Evolutionary conservation across 2,888 invertebrate species (phyloP).

Genomic region (Drosophila dives): DNA sequence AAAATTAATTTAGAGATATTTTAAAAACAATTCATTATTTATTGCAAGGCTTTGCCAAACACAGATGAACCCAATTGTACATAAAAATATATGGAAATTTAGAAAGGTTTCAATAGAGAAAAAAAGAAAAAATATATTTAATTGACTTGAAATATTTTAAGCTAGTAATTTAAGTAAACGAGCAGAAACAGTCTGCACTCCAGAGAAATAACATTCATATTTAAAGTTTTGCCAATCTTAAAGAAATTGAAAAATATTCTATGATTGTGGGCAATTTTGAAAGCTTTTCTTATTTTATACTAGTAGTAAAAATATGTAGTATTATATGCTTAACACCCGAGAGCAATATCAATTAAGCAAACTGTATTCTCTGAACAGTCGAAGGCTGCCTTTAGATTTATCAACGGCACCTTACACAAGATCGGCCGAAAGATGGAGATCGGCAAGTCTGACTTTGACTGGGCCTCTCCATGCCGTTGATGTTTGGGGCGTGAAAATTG

Average conservation of each 20-base stretch:
- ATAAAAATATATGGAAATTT: neutral
- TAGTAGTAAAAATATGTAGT: neutral
- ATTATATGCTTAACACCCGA: constrained; percentile 49
- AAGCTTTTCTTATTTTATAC: neutral
- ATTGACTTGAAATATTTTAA: neutral
- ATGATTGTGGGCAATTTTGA: neutral
- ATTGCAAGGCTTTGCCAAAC: neutral
- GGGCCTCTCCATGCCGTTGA: constrained; percentile 39
- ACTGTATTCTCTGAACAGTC: constrained; percentile 35
- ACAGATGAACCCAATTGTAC: neutral
- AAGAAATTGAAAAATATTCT: neutral
- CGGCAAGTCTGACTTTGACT: constrained; percentile 10
- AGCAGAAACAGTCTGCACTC: neutral
- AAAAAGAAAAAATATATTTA: no score
- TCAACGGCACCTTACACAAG: constrained; percentile 60
- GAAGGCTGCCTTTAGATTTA: constrained; percentile 40
- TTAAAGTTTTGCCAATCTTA: neutral
- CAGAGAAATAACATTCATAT: neutral
- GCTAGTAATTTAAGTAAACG: neutral
- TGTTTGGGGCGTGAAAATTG: constrained; percentile 78
- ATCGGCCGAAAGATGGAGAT: constrained; percentile 1
- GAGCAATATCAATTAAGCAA: constrained; percentile 70
- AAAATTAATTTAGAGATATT: neutral
- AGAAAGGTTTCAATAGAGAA: neutral
- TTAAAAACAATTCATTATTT: neutral